phyloP scores from a whole-genome alignment of 1,140 invertebrate species.

The Tetragonula clypearis region DNA sequence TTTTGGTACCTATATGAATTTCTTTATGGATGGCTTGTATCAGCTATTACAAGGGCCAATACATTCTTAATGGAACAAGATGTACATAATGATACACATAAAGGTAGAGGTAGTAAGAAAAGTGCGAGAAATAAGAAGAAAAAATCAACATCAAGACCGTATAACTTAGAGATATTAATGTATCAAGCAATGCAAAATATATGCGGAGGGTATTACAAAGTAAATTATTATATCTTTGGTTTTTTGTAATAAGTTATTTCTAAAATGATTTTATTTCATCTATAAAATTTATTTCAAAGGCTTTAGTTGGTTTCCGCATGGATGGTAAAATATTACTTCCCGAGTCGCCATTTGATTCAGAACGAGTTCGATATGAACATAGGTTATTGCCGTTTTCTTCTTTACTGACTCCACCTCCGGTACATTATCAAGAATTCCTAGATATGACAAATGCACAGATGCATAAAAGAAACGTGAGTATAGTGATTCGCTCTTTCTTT shows the following conservation, averaged over 20 bases:
- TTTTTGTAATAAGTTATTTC: neutral
- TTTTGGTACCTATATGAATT: conserved; percentile 99
- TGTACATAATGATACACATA: conserved; percentile 81
- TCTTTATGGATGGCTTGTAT: conserved; percentile 96
- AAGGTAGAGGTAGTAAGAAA: conserved; percentile 82
- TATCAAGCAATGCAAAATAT: conserved; percentile 96
- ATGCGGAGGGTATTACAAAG: conserved; percentile 97
- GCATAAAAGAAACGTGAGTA: conserved; percentile 76
- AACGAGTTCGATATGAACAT: conserved; percentile 96
- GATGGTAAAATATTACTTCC: conserved; percentile 90
- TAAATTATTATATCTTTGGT: conserved; percentile 72
- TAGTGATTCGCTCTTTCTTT: conserved; percentile 1
- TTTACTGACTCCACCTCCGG: conserved; percentile 93
- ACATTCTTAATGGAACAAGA: conserved; percentile 91
- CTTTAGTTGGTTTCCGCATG: conserved; percentile 87
- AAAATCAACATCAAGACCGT: conserved; percentile 86
- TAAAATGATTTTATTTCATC: neutral
- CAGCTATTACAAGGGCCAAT: conserved; percentile 94
- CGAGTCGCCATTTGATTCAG: conserved; percentile 93
- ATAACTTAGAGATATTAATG: conserved; percentile 91
- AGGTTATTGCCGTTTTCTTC: conserved; percentile 94
- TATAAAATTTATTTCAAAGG: conserved; percentile 80
- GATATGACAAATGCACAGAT: conserved; percentile 84
- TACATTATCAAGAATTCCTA: conserved; percentile 92
- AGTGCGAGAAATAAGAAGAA: conserved; percentile 86